Conservation (phyloP, 2,888 invertebrate genomes). For the Caenorhabditis imperialis region DNA sequence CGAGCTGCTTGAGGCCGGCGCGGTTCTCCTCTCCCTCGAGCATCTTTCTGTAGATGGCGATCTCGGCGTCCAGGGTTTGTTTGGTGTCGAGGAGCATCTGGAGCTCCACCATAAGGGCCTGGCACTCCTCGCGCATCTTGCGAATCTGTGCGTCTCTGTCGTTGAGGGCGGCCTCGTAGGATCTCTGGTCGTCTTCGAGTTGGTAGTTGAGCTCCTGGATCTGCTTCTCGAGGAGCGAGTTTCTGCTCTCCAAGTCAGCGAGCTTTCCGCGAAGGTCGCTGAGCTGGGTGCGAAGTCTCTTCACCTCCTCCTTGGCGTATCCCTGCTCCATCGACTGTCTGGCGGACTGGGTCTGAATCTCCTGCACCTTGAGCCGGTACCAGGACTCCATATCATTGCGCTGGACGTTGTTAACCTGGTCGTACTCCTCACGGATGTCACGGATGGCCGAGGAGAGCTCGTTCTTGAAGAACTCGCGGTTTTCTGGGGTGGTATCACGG, state of each 20-base stretch:
- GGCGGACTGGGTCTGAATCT: slow-evolving; percentile 80
- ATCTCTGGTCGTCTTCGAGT: slow-evolving; percentile 79
- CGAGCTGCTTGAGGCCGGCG: slow-evolving; percentile 77
- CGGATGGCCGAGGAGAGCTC: slow-evolving; percentile 80
- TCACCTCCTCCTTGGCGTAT: slow-evolving; percentile 80
- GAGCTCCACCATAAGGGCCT: slow-evolving; percentile 79
- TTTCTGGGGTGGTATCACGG: slow-evolving; percentile 81
- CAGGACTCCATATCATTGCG: slow-evolving; percentile 80
- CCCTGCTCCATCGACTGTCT: slow-evolving; percentile 79
- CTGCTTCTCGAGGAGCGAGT: slow-evolving; percentile 80
- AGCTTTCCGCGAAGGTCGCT: slow-evolving; percentile 79
- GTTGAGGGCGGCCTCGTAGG: slow-evolving; percentile 79
- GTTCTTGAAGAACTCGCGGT: slow-evolving; percentile 81
- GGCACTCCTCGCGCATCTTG: slow-evolving; percentile 78
- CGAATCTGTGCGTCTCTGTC: slow-evolving; percentile 78
- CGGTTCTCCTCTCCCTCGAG: slow-evolving; percentile 81
- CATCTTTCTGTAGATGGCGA: slow-evolving; percentile 81
- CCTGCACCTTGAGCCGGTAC: slow-evolving; percentile 81
- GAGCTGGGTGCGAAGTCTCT: slow-evolving; percentile 79
- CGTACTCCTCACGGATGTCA: slow-evolving; percentile 81
- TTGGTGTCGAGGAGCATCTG: slow-evolving; percentile 81
- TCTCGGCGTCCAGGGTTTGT: slow-evolving; percentile 81
- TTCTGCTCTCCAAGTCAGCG: slow-evolving; percentile 80
- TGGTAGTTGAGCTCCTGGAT: slow-evolving; percentile 80
- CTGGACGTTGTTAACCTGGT: slow-evolving; percentile 79